Percentiles rank a stretch among this genome's conserved stretches.
Evolutionary conservation across 2,113 vertebrate species (phyloP).

Genomic region (Epinephelus cyanopodus): DNA sequence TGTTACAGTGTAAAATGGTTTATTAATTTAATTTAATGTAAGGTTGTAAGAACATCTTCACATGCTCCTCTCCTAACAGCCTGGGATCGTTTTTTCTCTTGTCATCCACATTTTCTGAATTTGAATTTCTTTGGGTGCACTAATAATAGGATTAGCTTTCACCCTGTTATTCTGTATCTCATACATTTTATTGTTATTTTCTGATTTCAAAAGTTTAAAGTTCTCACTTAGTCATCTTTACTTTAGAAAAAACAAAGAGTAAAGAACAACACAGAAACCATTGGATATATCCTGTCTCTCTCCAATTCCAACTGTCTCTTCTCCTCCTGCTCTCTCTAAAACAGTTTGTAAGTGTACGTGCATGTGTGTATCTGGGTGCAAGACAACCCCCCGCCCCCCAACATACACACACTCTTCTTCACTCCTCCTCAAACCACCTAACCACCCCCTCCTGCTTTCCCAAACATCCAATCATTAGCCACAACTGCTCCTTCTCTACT

Average conservation of each 20-base stretch:
- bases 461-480: constrained; percentile 53
- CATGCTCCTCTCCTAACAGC: too few species aligned
- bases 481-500: constrained; percentile 30
- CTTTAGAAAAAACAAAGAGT: too few species aligned
- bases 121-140: neutral
- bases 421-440: neutral
- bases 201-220: neutral
- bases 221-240: neutral
- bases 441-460: constrained; percentile 5
- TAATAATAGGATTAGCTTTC: neutral
- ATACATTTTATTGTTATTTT: neutral
- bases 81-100: neutral
- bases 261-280: neutral
- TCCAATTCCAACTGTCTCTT: neutral
- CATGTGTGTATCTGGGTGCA: neutral
- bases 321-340: neutral
- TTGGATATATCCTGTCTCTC: neutral
- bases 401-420: neutral
- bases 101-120: neutral
- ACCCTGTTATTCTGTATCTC: neutral
- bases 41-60: neutral
- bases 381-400: too few species aligned
- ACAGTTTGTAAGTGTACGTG: constrained; percentile 26
- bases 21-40: neutral
- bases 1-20: neutral